A percentile compares a stretch with the other conserved stretches of the same genome.
These are phyloP conservation scores for Tribolium madens DNA, from an alignment of 1,140 invertebrate genomes.

Conservation along the genomic window DNA sequence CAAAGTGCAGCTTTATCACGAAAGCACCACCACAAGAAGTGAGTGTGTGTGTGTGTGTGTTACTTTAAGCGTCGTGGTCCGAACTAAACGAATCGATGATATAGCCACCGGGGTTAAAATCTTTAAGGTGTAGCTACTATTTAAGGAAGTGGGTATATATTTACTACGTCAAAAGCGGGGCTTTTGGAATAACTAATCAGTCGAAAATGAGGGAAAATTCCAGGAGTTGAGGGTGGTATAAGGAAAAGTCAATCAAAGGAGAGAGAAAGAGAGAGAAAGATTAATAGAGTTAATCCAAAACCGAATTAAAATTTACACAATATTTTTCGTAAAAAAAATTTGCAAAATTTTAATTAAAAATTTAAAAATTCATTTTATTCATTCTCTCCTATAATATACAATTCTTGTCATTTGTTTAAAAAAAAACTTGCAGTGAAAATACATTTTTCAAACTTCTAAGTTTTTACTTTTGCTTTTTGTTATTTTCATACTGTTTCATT, in stretches of 20 bases:
- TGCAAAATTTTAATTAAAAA: no score
- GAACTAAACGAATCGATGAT: slow-evolving; percentile 35
- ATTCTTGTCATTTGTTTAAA: no score
- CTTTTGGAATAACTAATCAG: slow-evolving; percentile 19
- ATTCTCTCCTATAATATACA: no score
- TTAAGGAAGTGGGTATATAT: slow-evolving; percentile 38
- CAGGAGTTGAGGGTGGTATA: neutral
- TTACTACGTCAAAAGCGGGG: slow-evolving; percentile 30
- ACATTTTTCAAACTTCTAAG: no score
- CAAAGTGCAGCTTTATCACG: neutral
- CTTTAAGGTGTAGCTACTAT: slow-evolving; percentile 45
- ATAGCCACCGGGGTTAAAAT: slow-evolving; percentile 36
- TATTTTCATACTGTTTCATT: no score
- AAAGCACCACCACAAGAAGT: neutral
- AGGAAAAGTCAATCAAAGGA: neutral
- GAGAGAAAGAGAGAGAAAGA: no score
- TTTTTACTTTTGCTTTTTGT: no score
- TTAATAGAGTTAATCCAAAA: no score
- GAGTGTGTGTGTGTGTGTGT: slow-evolving; percentile 2
- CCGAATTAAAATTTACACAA: no score
- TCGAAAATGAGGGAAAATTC: slow-evolving; percentile 19
- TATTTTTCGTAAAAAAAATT: no score
- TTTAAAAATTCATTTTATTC: no score
- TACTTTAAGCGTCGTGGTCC: slow-evolving; percentile 16
- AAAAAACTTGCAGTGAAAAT: no score